These are phyloP conservation scores for Hemiprocne comata DNA, from an alignment of 2,113 vertebrate genomes.

Conservation along the genomic window DNA sequence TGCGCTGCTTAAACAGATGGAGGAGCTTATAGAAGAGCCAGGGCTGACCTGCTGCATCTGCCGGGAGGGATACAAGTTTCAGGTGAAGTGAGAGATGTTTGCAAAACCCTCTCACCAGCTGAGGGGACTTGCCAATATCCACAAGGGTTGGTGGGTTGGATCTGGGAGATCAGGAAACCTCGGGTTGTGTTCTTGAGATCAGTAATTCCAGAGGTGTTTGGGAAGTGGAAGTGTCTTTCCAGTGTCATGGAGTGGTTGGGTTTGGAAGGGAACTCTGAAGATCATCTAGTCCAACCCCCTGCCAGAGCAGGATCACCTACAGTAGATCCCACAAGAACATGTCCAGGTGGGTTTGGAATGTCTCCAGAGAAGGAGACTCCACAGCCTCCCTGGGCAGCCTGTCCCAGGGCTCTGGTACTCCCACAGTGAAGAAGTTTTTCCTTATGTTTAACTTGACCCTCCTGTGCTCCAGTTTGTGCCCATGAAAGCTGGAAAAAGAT, in stretches of 20 bases:
- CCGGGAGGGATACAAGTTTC: constrained; percentile 98
- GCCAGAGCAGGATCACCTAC: too few relatives aligned
- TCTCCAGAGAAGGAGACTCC: too few relatives aligned
- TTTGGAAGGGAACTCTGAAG: too few relatives aligned
- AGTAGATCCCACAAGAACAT: too few relatives aligned
- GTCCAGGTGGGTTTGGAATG: too few relatives aligned
- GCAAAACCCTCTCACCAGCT: background rate
- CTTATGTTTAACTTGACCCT: too few relatives aligned
- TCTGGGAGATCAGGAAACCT: background rate
- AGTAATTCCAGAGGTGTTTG: background rate
- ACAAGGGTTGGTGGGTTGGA: background rate
- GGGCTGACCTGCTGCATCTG: constrained; percentile 98
- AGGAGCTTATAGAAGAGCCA: constrained; percentile 97
- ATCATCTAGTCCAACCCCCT: too few relatives aligned
- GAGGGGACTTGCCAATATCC: background rate
- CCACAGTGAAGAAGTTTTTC: too few relatives aligned
- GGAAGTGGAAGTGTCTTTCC: background rate
- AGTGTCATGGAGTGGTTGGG: too few relatives aligned
- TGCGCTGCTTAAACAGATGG: constrained; percentile 96
- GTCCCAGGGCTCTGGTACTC: too few relatives aligned
- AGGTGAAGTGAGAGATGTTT: constrained; percentile 71
- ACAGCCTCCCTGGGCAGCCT: too few relatives aligned
- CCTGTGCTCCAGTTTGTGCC: too few relatives aligned
- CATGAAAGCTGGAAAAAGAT: background rate
- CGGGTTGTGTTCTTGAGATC: background rate